phyloP scores from a whole-genome alignment of 2,888 invertebrate species.

The Acleris sparsana region DNA sequence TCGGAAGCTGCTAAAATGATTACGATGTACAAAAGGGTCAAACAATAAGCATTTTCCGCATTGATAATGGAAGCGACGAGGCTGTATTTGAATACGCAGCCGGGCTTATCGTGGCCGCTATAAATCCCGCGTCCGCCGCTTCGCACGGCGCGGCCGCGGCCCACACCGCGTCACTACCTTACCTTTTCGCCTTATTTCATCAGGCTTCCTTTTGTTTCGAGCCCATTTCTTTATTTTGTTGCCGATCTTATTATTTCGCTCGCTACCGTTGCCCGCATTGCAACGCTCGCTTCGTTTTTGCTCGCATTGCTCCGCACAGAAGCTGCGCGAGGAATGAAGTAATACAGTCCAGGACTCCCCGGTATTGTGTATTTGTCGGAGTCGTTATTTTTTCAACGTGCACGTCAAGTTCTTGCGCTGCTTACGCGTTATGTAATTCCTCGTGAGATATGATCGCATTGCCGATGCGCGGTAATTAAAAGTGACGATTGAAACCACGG shows the following conservation, averaged over 20 bases:
- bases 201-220: constrained; percentile 80
- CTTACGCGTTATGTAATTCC: constrained; percentile 64
- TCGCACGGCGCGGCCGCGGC: constrained; percentile 55
- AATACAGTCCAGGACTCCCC: constrained; percentile 72
- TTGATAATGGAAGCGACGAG: constrained; percentile 21
- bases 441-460: constrained; percentile 58
- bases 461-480: constrained; percentile 55
- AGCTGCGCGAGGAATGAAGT: constrained; percentile 76
- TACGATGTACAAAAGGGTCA: constrained; percentile 2
- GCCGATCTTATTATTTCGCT: constrained; percentile 83
- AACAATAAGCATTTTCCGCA: constrained; percentile 15
- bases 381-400: constrained; percentile 63
- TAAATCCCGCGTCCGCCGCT: constrained; percentile 54
- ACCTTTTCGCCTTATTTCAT: constrained; percentile 81
- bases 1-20: constrained; percentile 1
- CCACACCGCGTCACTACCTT: constrained; percentile 81
- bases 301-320: constrained; percentile 55
- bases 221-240: constrained; percentile 81
- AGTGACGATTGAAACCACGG: constrained; percentile 51
- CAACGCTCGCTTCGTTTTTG: constrained; percentile 73
- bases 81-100: constrained; percentile 14
- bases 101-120: constrained; percentile 6
- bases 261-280: constrained; percentile 80
- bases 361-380: constrained; percentile 77
- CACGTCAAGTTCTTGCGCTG: constrained; percentile 66